Percentiles rank a stretch among this genome's conserved stretches.
These are phyloP conservation scores for Athalia cordata DNA, from an alignment of 2,888 invertebrate species.

Conservation along the genomic window DNA sequence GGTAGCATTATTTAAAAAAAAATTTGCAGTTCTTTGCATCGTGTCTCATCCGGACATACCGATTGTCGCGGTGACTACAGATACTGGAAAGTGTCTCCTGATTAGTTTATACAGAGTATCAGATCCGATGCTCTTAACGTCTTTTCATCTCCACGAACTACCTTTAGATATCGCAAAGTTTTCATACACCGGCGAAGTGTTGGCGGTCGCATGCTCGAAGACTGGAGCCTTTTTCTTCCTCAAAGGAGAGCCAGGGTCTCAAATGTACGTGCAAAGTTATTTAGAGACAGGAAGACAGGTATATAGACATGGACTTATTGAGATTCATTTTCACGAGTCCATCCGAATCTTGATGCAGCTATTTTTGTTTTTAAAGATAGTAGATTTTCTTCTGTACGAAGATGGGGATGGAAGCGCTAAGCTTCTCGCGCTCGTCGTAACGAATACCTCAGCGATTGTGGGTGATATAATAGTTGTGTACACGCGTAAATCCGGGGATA, in stretches of 20 bases:
- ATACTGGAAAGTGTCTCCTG: slow-evolving; percentile 58
- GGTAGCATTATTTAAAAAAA: no score
- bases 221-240: slow-evolving; percentile 57
- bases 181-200: slow-evolving; percentile 54
- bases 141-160: slow-evolving; percentile 56
- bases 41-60: slow-evolving; percentile 55
- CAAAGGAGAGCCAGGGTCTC: slow-evolving; percentile 36
- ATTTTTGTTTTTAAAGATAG: slow-evolving; percentile 41
- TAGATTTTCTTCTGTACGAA: slow-evolving; percentile 62
- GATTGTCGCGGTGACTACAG: slow-evolving; percentile 54
- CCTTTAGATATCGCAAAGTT: slow-evolving; percentile 59
- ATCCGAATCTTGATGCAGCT: background rate
- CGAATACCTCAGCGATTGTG: slow-evolving; percentile 45
- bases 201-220: slow-evolving; percentile 54
- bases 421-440: slow-evolving; percentile 55
- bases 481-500: slow-evolving; percentile 48
- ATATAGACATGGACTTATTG: background rate
- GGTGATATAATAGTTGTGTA: slow-evolving; percentile 57
- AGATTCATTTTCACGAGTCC: background rate
- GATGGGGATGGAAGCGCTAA: slow-evolving; percentile 32
- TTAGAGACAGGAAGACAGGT: slow-evolving; percentile 32
- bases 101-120: slow-evolving; percentile 48
- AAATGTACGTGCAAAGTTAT: slow-evolving; percentile 39
- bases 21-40: slow-evolving; percentile 53
- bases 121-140: slow-evolving; percentile 50